Evolutionary conservation across 2,113 vertebrate species (phyloP), one percentile per base, ranked within the genome.

Genomic region (Gavia stellata): DNA sequence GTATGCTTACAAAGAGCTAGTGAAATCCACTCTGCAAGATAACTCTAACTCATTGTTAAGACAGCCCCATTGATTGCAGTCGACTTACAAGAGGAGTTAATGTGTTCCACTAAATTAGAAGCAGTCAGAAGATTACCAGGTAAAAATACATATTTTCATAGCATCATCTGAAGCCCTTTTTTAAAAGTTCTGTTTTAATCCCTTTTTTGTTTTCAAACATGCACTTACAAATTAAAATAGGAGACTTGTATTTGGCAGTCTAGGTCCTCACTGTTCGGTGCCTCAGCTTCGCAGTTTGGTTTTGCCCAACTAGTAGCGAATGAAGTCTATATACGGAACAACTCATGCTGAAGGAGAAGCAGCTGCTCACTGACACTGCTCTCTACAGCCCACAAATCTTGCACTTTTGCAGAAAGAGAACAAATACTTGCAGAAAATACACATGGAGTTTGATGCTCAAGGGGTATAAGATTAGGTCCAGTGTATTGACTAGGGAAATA

Each of bases 401-500:
- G 40, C 63, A 58, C 89, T 95, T 91, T 11, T 71, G 89, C 84
- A 85, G 90, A 82, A 80, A 77, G 91, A 74, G 85, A 96, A 96
- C 87, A 96, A 96, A 91, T 71, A 55, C 78, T 95, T 92, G 81
- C 10, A 47, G 74, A 95, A 97, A 96, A 85, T 88, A 95, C 96
- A 91, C 96, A 89, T 34, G 62, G 96, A 85, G 81, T 87, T 88
- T 80, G 91, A 61, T 94, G 91, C 89, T 95, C 84, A 88, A 96
- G 89, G 91, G 90, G 79, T 96, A 88, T 95, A 92, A 92, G 92
- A 97, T 96, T 93, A 97, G 87, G 94, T 95, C 62, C 84, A 67
- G 92, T 86, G 87, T 93, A 97, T 95, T 96, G 92, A 97, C 95
- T 96, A 82, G 84, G 28, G 91, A 95, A 97, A 91, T 42, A 95